Conservation (phyloP, 1,140 invertebrate genomes). For the Tenebrio molitor region DNA sequence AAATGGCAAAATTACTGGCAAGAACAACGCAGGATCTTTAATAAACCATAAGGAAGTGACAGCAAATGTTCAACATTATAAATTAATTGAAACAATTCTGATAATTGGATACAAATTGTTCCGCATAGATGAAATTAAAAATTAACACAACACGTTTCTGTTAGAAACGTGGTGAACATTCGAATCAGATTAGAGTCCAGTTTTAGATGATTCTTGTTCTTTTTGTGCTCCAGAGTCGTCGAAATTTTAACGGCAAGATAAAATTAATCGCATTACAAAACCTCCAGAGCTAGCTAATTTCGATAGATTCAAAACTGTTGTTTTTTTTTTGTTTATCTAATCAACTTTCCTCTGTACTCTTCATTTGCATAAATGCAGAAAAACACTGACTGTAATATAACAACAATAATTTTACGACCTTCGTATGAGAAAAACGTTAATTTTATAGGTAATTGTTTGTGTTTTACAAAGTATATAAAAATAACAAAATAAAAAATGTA, state of each 20-base stretch:
- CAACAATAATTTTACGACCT: not conserved
- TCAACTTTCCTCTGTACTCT: not conserved
- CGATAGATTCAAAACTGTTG: too few relatives aligned
- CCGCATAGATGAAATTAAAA: not conserved
- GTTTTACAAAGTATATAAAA: not conserved
- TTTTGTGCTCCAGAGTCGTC: too few relatives aligned
- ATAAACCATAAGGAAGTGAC: conserved; percentile 20
- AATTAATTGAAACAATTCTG: not conserved
- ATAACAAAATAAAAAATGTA: not conserved
- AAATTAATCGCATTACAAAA: too few relatives aligned
- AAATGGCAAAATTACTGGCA: conserved; percentile 1
- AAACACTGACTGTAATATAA: not conserved
- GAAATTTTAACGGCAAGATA: too few relatives aligned
- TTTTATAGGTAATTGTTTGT: conserved; percentile 4
- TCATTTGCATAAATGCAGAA: not conserved
- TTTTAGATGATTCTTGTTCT: too few relatives aligned
- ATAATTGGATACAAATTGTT: conserved; percentile 18
- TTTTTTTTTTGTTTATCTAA: too few relatives aligned
- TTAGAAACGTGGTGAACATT: too few relatives aligned
- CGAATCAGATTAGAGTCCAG: too few relatives aligned
- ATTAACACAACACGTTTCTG: not conserved
- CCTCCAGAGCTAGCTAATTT: too few relatives aligned
- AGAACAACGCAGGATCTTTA: not conserved
- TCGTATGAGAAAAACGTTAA: not conserved
- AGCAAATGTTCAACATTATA: conserved; percentile 14